Evolutionary conservation across 1,140 invertebrate species (phyloP).

Genomic region (Ostrea edulis): DNA sequence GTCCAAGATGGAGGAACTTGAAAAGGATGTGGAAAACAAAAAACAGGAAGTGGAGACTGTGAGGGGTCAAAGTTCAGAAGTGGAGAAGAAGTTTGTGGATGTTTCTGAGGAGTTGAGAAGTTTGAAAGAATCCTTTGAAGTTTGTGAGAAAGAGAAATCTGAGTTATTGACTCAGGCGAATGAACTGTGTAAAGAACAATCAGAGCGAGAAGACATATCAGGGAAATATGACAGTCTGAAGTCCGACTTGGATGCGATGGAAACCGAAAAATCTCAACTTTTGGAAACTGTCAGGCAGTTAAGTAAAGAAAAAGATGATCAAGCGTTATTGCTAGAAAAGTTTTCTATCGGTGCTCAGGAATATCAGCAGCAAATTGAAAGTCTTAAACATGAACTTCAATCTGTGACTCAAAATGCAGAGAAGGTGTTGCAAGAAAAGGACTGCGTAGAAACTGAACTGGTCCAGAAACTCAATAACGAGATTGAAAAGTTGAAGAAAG

Average conservation of each 20-base stretch:
- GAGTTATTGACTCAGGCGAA: slow-evolving; percentile 6
- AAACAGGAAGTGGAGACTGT: slow-evolving; percentile 8
- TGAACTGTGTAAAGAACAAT: neutral
- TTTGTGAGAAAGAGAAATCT: slow-evolving; percentile 21
- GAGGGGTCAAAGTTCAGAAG: neutral
- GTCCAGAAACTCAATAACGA: slow-evolving; percentile 13
- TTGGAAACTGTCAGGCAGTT: slow-evolving; percentile 28
- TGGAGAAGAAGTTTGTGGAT: neutral
- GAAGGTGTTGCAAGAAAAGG: neutral
- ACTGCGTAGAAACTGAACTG: neutral
- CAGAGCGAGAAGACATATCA: slow-evolving; percentile 32
- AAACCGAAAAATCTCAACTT: slow-evolving; percentile 25
- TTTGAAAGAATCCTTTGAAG: neutral
- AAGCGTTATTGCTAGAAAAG: neutral
- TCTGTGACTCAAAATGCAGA: neutral
- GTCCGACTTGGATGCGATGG: slow-evolving; percentile 1
- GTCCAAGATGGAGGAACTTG: slow-evolving; percentile 56
- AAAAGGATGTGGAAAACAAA: neutral
- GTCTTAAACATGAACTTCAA: neutral
- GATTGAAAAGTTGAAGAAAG: neutral
- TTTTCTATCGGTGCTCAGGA: neutral
- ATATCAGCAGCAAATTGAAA: neutral
- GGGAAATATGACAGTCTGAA: slow-evolving; percentile 10
- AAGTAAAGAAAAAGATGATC: neutral
- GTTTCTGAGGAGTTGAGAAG: neutral